phyloP scores from a whole-genome alignment of 37 sponge, comb jelly and placozoan genomes.

The Ephydatia muelleri region DNA sequence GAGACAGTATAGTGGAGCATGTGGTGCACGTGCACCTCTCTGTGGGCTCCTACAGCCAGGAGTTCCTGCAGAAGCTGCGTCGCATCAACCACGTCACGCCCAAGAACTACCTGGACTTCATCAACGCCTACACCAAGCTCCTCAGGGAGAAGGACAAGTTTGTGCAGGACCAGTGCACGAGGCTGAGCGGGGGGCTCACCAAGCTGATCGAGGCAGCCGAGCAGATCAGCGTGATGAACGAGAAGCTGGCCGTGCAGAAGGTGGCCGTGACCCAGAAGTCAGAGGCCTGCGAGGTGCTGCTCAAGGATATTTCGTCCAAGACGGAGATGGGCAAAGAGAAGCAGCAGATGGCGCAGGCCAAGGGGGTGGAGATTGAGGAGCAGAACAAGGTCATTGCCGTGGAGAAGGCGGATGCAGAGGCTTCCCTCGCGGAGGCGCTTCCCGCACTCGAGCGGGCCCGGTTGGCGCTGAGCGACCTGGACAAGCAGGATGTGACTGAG shows the following conservation, averaged over 20 bases:
- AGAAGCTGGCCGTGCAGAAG: slow-evolving; percentile 94
- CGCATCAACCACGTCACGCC: slow-evolving; percentile 98
- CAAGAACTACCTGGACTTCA: slow-evolving; percentile 99
- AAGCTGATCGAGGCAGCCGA: slow-evolving; percentile 93
- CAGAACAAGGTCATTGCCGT: slow-evolving; percentile 93
- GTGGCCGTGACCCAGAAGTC: slow-evolving; percentile 94
- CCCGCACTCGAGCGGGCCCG: slow-evolving; percentile 98
- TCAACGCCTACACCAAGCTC: slow-evolving; percentile 84
- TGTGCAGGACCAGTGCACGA: slow-evolving; percentile 88
- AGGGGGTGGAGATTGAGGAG: slow-evolving; percentile 96
- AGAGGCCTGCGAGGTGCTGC: slow-evolving; percentile 86
- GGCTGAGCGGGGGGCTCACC: slow-evolving; percentile 89
- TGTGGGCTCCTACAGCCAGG: slow-evolving; percentile 80
- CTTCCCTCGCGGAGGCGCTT: slow-evolving; percentile 86
- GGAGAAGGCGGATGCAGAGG: slow-evolving; percentile 94
- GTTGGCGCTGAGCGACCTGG: slow-evolving; percentile 89
- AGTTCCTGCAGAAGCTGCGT: slow-evolving; percentile 89
- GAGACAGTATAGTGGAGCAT: slow-evolving; percentile 82
- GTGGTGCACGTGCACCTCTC: slow-evolving; percentile 94
- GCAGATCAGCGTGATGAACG: slow-evolving; percentile 89
- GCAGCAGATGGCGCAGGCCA: slow-evolving; percentile 89
- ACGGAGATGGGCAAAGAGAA: slow-evolving; percentile 88
- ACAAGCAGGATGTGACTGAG: slow-evolving; percentile 95
- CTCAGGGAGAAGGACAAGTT: slow-evolving; percentile 91
- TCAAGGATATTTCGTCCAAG: slow-evolving; percentile 84